Base-by-base conservation (phyloP, 2,888 invertebrate species). In the Ischnura elegans region DNA sequence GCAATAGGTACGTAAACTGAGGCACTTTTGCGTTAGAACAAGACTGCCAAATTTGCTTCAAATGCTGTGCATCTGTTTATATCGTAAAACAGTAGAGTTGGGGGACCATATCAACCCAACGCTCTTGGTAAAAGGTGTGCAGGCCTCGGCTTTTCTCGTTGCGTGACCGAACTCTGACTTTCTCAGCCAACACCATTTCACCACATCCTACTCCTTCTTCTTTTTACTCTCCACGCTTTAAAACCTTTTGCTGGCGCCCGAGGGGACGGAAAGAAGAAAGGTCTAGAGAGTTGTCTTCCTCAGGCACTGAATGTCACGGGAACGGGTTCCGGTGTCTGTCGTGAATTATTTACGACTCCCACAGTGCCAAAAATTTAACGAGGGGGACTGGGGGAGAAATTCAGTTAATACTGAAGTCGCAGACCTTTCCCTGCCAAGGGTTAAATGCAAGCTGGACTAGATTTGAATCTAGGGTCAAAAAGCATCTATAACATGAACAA, bases 141-240 rank as follows among this genome's bases (percentile, higher is more conserved):
- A n/a, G 25, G 10, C 13, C 36, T 36, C 10, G 25, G 29, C 76
- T 61, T 6, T 10, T 36, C 76, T 29, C 36, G 36, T 76, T 76
- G 76, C 76, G 76, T 76, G 76, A 76, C 76, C 76, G 29, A 36
- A 29, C 13, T 76, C 76, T 51, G 76, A 36, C 76, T 36, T 76
- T 36, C 76, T 76, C 36, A 13, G 13, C 36, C 76, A 25, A 10
- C 76, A 29, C 36, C n/a, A 0, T 29, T 6, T 76, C 25, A 10
- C 25, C 25, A 10, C 16, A 51, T 19, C 76, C 0, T 76, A 36
- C 76, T 36, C 13, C 25, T 76, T 13, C 76, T 76, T 13, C 76
- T 76, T 76, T 76, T 76, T 76, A 76, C 76, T 76, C 76, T n/a
- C n/a, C n/a, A n/a, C 76, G 76, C 16, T 36, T 36, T 36, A 36